phyloP scores from a whole-genome alignment of 2,888 invertebrate genomes.

The Dorcus hopei region DNA sequence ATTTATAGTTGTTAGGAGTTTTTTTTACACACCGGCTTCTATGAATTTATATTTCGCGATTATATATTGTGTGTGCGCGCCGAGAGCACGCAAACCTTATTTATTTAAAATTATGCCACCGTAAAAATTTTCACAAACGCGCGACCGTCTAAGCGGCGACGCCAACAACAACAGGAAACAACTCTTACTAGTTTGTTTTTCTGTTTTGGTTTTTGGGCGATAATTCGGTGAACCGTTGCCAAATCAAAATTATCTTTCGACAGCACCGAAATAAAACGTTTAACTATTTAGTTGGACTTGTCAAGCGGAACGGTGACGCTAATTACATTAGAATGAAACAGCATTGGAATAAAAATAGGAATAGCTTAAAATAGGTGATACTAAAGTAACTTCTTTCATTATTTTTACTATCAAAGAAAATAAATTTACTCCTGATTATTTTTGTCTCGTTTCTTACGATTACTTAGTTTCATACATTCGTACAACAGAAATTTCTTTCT shows the following conservation, averaged over 20 bases:
- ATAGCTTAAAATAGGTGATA: neutral
- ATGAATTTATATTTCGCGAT: slow-evolving; percentile 21
- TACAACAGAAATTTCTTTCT: too few relatives aligned
- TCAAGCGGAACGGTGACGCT: slow-evolving; percentile 39
- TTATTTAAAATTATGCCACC: neutral
- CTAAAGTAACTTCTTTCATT: too few relatives aligned
- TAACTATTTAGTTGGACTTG: slow-evolving; percentile 39
- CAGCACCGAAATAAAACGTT: slow-evolving; percentile 38
- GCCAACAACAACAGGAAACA: slow-evolving; percentile 13
- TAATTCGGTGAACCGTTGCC: slow-evolving; percentile 27
- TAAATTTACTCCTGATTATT: too few relatives aligned
- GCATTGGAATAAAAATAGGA: slow-evolving; percentile 1
- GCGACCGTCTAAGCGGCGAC: neutral
- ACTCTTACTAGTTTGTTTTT: slow-evolving; percentile 7
- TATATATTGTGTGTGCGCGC: neutral
- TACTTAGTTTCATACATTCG: too few relatives aligned
- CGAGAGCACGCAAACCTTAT: neutral
- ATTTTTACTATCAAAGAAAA: too few relatives aligned
- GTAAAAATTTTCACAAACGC: too few relatives aligned
- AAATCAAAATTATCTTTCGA: slow-evolving; percentile 43
- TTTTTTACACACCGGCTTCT: slow-evolving; percentile 15
- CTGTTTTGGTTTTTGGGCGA: neutral
- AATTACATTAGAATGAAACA: slow-evolving; percentile 31
- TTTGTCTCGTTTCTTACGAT: too few relatives aligned
- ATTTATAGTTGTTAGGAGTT: slow-evolving; percentile 31